Evolutionary conservation across 2,113 vertebrate species (phyloP).

Genomic region (Vanacampus margaritifer): DNA sequence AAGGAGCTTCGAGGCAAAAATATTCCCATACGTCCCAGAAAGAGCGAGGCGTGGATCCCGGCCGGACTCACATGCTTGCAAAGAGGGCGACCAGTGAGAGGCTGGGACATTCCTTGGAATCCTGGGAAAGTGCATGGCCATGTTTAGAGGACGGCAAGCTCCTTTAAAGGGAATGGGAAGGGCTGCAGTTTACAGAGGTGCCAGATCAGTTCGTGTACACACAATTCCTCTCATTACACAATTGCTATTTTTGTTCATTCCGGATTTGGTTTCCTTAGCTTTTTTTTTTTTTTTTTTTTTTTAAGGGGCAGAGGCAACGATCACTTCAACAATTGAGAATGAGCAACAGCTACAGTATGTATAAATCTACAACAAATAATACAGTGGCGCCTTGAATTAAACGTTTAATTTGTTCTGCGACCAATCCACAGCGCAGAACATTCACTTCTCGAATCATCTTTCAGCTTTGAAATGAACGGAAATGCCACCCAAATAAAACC

Average conservation of each 20-base stretch:
- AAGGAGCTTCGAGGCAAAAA: not conserved
- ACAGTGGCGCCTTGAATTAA: not conserved
- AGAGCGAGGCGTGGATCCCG: slow-evolving; percentile 1
- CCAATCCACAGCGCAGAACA: no score
- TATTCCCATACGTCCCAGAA: slow-evolving; percentile 48
- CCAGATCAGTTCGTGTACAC: slow-evolving; percentile 66
- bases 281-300: not conserved
- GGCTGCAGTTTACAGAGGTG: slow-evolving; percentile 72
- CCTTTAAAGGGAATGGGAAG: slow-evolving; percentile 95
- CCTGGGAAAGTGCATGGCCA: slow-evolving; percentile 90
- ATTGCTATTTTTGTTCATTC: not conserved
- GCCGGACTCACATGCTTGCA: slow-evolving; percentile 37
- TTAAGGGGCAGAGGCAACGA: not conserved
- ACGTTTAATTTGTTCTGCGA: not conserved
- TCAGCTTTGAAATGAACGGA: no score
- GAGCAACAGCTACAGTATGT: not conserved
- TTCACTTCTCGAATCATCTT: no score
- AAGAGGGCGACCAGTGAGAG: slow-evolving; percentile 69
- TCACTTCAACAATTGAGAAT: not conserved
- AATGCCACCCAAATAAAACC: no score
- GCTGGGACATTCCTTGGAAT: slow-evolving; percentile 95
- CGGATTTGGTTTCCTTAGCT: not conserved
- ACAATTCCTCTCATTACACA: slow-evolving; percentile 33
- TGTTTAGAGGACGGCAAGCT: slow-evolving; percentile 91
- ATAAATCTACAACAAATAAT: no score